Evolutionary conservation across 2,888 invertebrate genomes (phyloP).

Genomic region (Apamea monoglypha): DNA sequence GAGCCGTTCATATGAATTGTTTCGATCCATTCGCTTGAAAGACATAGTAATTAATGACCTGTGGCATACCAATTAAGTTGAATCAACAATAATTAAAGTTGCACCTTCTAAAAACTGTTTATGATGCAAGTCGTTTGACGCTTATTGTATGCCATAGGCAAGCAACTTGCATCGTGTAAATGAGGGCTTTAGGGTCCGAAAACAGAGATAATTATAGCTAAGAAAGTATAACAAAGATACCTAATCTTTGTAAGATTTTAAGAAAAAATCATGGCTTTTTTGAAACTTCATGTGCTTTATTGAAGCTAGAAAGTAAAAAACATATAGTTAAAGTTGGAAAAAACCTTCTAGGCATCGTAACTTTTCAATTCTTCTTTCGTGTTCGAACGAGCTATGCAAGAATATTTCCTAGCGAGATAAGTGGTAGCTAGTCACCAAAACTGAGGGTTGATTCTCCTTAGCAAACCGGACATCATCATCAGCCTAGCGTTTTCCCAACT

Average conservation of each 20-base stretch:
- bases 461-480: too few relatives aligned
- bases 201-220: not conserved
- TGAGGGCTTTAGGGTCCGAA: not conserved
- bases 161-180: not conserved
- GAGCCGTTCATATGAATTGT: slow-evolving; percentile 22
- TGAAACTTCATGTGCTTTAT: not conserved
- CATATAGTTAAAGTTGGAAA: slow-evolving; percentile 1
- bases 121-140: not conserved
- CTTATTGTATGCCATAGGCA: not conserved
- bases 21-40: slow-evolving; percentile 14
- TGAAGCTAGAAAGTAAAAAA: not conserved
- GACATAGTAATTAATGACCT: not conserved
- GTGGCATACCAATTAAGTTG: not conserved
- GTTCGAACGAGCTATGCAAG: not conserved
- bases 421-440: too few relatives aligned
- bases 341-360: not conserved
- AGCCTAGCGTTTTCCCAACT: too few relatives aligned
- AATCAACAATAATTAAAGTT: not conserved
- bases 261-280: too few relatives aligned
- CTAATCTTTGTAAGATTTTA: too few relatives aligned
- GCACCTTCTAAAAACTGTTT: not conserved
- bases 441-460: too few relatives aligned
- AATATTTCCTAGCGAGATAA: too few relatives aligned
- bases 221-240: too few relatives aligned
- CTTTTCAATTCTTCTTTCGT: not conserved